Evolutionary conservation across 2,113 vertebrate genomes (phyloP).

Genomic region (Carassius gibelio): DNA sequence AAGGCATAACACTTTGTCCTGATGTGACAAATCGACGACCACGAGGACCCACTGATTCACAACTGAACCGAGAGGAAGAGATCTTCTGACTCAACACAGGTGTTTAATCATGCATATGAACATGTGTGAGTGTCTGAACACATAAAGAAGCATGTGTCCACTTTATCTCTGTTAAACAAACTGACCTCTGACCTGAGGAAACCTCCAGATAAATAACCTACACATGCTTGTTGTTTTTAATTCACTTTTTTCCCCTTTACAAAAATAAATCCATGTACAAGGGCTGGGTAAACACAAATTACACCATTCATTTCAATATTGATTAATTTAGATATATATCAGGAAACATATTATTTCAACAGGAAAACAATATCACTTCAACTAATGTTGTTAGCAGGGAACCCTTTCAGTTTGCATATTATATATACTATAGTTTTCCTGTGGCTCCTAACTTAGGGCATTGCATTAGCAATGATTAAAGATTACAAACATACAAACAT

Average conservation of each 20-base stretch:
- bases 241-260: not conserved
- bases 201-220: not conserved
- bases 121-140: slow-evolving; percentile 30
- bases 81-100: slow-evolving; percentile 45
- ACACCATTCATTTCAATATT: too few relatives aligned
- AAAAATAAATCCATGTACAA: too few relatives aligned
- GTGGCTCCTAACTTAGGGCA: too few relatives aligned
- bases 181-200: not conserved
- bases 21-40: not conserved
- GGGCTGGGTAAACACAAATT: too few relatives aligned
- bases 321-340: too few relatives aligned
- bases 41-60: not conserved
- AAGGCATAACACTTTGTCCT: not conserved
- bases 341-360: too few relatives aligned
- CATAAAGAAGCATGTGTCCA: not conserved
- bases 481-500: not conserved
- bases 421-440: too few relatives aligned
- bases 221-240: not conserved
- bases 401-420: not conserved
- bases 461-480: not conserved
- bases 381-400: not conserved
- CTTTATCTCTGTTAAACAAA: not conserved
- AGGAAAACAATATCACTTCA: not conserved
- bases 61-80: not conserved
- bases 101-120: slow-evolving; percentile 29